Evolutionary conservation across 2,888 invertebrate genomes (phyloP), one percentile per base, ranked within the genome.

Genomic region (Tetragonisca angustula): DNA sequence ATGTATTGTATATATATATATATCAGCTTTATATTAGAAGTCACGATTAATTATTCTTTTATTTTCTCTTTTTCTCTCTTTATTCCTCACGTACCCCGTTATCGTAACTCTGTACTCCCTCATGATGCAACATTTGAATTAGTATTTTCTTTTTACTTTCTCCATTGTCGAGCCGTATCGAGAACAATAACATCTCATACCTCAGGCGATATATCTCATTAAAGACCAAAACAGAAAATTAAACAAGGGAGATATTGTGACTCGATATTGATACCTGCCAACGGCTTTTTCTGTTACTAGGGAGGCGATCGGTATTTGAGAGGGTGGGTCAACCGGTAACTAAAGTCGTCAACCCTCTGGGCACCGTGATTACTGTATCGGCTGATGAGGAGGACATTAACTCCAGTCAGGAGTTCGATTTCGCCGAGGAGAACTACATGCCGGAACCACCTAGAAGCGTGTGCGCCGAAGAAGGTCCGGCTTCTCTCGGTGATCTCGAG

Each of bases 221-320:
- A n/a, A 65, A 72, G 56, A 49, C 50, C 50, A n/a, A 52, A 61
- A 32, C 11, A 65, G 11, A 64, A 52, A 73, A 4, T 43, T 71
- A 83, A 75, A 83, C 54, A 69, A 82, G 70, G 78, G 73, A 81
- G 78, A 78, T 64, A 65, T 77, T 72, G 84, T 88, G 87, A 89
- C 88, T 88, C 90, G 91, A 90, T 92, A 93, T 91, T 94, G 94
- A 95, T 95, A 95, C 96, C 96, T 97, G 97, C 97, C 97, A 97
- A 97, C 97, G 97, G 97, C 97, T 97, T 96, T 96, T 96, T 96
- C 96, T 96, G 97, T 96, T 96, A 92, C 90, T 94, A 96, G 97
- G 97, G 96, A 96, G 96, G 95, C 95, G 95, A 94, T 93, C 94
- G 94, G 94, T 94, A 93, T 93, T 94, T 94, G 95, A 94, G 92